A percentile compares a stretch with the other conserved stretches of the same genome.
Conservation (phyloP, 1,140 invertebrate genomes). For the Ostrea edulis region DNA sequence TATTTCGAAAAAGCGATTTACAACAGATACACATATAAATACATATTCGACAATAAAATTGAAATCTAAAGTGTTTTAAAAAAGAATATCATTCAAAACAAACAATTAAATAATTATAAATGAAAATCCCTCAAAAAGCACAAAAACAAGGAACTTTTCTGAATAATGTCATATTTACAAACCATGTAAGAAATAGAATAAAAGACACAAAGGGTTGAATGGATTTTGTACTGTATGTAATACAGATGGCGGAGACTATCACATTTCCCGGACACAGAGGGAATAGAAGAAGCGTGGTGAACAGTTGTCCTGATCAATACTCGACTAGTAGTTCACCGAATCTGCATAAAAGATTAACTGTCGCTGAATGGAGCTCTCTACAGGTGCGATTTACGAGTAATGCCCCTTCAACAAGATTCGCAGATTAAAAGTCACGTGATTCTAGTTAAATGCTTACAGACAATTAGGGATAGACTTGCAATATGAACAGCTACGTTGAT, state of each 20-base stretch:
- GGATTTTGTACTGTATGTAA: background rate
- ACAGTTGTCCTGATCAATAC: constrained; percentile 11
- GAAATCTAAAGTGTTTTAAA: too few species aligned
- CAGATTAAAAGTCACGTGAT: constrained; percentile 32
- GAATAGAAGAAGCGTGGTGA: background rate
- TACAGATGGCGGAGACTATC: background rate
- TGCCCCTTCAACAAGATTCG: constrained; percentile 9
- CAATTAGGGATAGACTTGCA: constrained; percentile 8
- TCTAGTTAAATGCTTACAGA: constrained; percentile 27
- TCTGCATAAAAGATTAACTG: constrained; percentile 25
- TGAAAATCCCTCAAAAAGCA: too few species aligned
- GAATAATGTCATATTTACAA: too few species aligned
- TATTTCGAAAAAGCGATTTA: too few species aligned
- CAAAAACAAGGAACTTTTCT: too few species aligned
- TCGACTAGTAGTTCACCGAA: background rate
- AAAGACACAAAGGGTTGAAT: background rate
- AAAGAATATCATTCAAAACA: too few species aligned
- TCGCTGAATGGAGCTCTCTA: constrained; percentile 6
- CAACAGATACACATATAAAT: too few species aligned
- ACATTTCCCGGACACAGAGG: background rate
- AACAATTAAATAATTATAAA: too few species aligned
- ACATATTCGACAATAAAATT: too few species aligned
- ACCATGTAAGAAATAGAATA: too few species aligned
- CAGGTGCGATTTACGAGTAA: constrained; percentile 27
- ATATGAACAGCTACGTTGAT: constrained; percentile 25